phyloP scores from a whole-genome alignment of 2,797 vertebrate genomes.

The Girardinus metallicus region DNA sequence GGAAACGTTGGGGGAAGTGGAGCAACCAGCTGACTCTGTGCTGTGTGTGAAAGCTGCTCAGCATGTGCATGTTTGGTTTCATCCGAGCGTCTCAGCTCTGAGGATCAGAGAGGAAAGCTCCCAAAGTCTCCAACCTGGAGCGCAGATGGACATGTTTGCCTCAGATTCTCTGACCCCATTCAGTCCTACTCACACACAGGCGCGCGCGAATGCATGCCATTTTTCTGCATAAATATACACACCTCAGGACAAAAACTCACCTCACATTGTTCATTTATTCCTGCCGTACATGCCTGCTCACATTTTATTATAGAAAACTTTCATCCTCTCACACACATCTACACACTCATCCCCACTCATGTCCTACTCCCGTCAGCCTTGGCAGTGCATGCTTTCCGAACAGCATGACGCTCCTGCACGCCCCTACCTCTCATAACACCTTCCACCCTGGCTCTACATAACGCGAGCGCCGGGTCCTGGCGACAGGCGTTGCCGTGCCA shows the following conservation, averaged over 20 bases:
- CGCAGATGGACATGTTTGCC: constrained; percentile 34
- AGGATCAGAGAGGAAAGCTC: constrained; percentile 47
- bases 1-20: constrained; percentile 30
- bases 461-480: constrained; percentile 40
- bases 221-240: constrained; percentile 20
- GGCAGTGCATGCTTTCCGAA: constrained; percentile 70
- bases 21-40: constrained; percentile 60
- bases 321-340: constrained; percentile 24
- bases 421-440: constrained; percentile 63
- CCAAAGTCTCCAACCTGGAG: constrained; percentile 47
- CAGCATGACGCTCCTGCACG: constrained; percentile 62
- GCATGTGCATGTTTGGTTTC: constrained; percentile 76
- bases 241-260: constrained; percentile 29
- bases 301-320: constrained; percentile 19
- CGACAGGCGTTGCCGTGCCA: constrained; percentile 68
- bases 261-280: constrained; percentile 35
- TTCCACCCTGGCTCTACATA: constrained; percentile 53
- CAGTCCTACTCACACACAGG: not conserved
- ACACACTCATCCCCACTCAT: constrained; percentile 15
- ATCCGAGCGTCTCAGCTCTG: constrained; percentile 39
- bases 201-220: constrained; percentile 10
- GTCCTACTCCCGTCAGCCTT: constrained; percentile 30
- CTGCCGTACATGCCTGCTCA: constrained; percentile 15
- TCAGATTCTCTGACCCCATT: constrained; percentile 23
- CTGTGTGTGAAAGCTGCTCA: constrained; percentile 55